Evolutionary conservation across 2,888 invertebrate genomes (phyloP), one percentile per base, ranked within the genome.

Genomic region (Pachydiplax longipennis): DNA sequence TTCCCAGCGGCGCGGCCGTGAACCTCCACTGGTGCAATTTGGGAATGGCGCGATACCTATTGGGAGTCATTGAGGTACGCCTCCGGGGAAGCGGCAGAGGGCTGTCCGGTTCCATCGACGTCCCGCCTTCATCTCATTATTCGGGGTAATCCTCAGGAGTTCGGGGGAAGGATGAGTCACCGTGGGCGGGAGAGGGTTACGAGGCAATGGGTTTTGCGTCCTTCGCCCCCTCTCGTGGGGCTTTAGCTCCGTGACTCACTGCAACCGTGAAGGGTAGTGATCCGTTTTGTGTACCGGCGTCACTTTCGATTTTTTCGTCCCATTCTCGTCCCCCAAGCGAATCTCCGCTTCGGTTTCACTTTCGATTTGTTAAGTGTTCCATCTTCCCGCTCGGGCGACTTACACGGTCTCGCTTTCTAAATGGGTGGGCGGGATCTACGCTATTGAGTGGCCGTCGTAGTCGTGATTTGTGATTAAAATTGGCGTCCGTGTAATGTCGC

Each of bases 61-160:
- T 53, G 87, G 87, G 83, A 87, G 58, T 61, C 87, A 87, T 87
- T 40, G 37, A 58, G 61, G 53, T 35, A 58, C 31, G 83, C 87
- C 87, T 37, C n/a, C 61, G 37, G n/a, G 58, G 83, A n/a, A 61
- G 40, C 12, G 61, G 2, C 5, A 31, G 13, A 8, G 48, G 53
- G 82, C 18, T 44, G 44, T 10, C 44, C 44, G 10, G 10, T 25
- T n/a, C 22, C 31, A 31, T 73, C 31, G 15, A 1, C 31, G 25
- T 73, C 22, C 31, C 25, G 25, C 61, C 58, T 83, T 83, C 35
- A 83, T 83, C 83, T 83, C 83, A 83, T 87, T 87, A 87, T 87
- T 58, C 87, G 25, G 87, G 61, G 61, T 87, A 87, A 87, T 87
- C n/a, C 83, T 87, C 53, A 87, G 37, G 35, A 65, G 87, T 61